A percentile compares a stretch with the other conserved stretches of the same genome.
Conservation (phyloP, 2,797 vertebrate genomes). For the Tympanoctomys barrerae region DNA sequence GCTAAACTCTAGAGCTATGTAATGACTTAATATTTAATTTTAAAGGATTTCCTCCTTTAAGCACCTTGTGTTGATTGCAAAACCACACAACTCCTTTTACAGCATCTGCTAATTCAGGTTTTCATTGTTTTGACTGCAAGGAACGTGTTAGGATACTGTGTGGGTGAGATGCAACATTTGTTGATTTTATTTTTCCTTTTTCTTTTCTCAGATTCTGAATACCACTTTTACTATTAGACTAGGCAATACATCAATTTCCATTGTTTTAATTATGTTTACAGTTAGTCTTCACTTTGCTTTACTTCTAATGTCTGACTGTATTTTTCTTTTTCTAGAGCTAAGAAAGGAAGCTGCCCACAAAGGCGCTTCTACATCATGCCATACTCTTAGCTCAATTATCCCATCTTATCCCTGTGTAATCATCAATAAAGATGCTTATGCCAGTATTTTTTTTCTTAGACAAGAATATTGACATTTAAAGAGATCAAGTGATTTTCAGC, state of each 20-base stretch:
- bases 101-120: background rate
- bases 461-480: conserved; percentile 51
- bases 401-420: background rate
- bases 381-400: background rate
- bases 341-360: background rate
- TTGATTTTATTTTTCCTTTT: conserved; percentile 33
- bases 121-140: background rate
- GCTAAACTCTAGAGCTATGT: background rate
- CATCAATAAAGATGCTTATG: background rate
- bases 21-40: conserved; percentile 38
- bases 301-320: background rate
- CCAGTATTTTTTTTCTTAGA: background rate
- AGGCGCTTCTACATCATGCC: background rate
- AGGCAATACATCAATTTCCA: background rate
- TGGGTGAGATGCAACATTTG: background rate
- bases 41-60: conserved; percentile 45
- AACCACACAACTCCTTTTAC: background rate
- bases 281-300: background rate
- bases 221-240: background rate
- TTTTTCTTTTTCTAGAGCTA: background rate
- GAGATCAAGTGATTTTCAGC: conserved; percentile 43
- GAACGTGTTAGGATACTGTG: background rate
- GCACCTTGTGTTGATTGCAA: background rate
- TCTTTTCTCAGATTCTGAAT: background rate
- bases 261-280: conserved; percentile 7